A percentile compares a stretch with the other conserved stretches of the same genome.
Conservation (phyloP, 1,140 invertebrate species). For the Harpegnathos saltator region DNA sequence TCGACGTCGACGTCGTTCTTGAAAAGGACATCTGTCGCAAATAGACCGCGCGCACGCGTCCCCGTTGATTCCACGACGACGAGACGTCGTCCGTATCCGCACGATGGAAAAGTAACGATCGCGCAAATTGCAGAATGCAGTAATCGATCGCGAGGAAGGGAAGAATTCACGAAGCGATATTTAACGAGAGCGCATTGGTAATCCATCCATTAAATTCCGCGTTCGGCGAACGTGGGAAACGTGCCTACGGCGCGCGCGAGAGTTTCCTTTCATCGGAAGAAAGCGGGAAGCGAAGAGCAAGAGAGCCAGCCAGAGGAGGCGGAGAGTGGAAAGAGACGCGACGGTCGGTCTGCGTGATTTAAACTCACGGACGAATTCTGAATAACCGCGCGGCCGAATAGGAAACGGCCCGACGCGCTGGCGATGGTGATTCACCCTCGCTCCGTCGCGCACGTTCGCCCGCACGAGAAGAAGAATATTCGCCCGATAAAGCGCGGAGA, state of each 20-base stretch:
- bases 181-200: too few relatives aligned
- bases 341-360: slow-evolving; percentile 42
- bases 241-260: neutral
- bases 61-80: too few relatives aligned
- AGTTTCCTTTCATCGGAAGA: slow-evolving; percentile 26
- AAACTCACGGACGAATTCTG: slow-evolving; percentile 52
- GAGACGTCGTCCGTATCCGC: too few relatives aligned
- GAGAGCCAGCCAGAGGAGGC: neutral
- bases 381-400: slow-evolving; percentile 47
- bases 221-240: neutral
- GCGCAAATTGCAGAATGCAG: too few relatives aligned
- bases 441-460: neutral
- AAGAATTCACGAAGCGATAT: too few relatives aligned
- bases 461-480: slow-evolving; percentile 12
- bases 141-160: too few relatives aligned
- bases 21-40: too few relatives aligned
- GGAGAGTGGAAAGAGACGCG: neutral
- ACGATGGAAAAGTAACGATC: too few relatives aligned
- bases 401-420: slow-evolving; percentile 2
- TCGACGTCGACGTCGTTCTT: too few relatives aligned
- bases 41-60: too few relatives aligned
- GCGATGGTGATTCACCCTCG: neutral
- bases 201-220: slow-evolving; percentile 4
- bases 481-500: neutral
- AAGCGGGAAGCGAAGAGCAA: slow-evolving; percentile 1